These are phyloP conservation scores for Pseudopleuronectes americanus DNA, from an alignment of 2,797 vertebrate genomes.

Conservation along the genomic window DNA sequence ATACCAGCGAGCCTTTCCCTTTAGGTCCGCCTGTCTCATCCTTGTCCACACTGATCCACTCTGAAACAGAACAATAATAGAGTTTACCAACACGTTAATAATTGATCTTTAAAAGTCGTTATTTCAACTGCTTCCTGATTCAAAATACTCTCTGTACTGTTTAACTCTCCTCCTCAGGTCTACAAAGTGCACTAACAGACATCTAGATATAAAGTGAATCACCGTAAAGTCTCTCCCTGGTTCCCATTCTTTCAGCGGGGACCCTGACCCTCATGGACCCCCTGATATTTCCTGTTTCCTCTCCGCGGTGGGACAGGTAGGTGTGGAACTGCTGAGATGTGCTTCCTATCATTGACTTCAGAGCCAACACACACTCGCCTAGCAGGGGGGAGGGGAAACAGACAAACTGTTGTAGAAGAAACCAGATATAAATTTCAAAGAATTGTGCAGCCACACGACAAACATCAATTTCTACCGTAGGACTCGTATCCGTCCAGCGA, in stretches of 20 bases:
- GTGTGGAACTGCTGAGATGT: conserved; percentile 97
- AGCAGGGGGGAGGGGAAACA: conserved; percentile 26
- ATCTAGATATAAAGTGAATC: conserved; percentile 21
- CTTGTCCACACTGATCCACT: conserved; percentile 97
- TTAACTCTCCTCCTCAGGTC: background rate
- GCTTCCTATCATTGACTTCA: conserved; percentile 99
- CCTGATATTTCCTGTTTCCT: conserved; percentile 97
- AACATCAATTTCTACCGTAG: conserved; percentile 82
- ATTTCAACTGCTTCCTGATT: too few relatives aligned
- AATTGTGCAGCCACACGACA: background rate
- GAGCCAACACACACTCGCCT: conserved; percentile 96
- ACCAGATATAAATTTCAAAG: background rate
- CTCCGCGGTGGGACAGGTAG: conserved; percentile 94
- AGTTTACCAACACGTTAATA: background rate
- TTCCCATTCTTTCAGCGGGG: conserved; percentile 93
- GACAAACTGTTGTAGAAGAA: background rate
- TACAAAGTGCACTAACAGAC: too few relatives aligned
- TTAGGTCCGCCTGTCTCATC: conserved; percentile 90
- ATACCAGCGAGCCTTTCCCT: conserved; percentile 82
- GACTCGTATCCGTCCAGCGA: conserved; percentile 97
- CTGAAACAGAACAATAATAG: conserved; percentile 73
- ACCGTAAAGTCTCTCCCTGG: conserved; percentile 96
- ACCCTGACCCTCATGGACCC: conserved; percentile 97
- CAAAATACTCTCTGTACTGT: background rate
- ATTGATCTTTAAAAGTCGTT: too few relatives aligned